Percentiles rank a stretch among this genome's conserved stretches.
These are phyloP conservation scores for Helicolenus hilgendorfi DNA, from an alignment of 2,797 vertebrate genomes.

Conservation along the genomic window DNA sequence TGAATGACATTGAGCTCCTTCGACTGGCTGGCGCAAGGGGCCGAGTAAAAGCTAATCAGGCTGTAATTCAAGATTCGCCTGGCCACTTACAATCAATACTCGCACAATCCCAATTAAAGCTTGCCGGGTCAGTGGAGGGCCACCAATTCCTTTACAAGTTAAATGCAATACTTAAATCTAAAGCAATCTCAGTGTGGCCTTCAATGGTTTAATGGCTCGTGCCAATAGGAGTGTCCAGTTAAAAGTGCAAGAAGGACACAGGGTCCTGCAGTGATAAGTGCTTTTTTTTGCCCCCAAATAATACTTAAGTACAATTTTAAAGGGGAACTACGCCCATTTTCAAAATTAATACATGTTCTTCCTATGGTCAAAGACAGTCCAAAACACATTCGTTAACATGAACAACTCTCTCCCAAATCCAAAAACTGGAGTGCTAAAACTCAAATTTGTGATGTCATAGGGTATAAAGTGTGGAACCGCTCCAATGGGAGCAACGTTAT, in stretches of 20 bases:
- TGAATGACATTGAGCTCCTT: conserved; percentile 86
- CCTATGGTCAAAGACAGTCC: rapidly evolving
- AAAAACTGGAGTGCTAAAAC: too few relatives aligned
- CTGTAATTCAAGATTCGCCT: conserved; percentile 87
- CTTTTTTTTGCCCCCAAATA: neutral
- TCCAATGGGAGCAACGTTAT: too few relatives aligned
- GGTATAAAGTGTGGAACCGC: too few relatives aligned
- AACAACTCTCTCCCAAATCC: too few relatives aligned
- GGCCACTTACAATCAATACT: conserved; percentile 90
- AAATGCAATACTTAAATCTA: conserved; percentile 91
- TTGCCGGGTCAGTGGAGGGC: conserved; percentile 88
- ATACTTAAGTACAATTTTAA: neutral
- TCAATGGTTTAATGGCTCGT: conserved; percentile 87
- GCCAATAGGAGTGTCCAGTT: conserved; percentile 81
- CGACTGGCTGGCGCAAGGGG: conserved; percentile 69
- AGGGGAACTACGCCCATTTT: neutral
- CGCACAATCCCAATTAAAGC: conserved; percentile 91
- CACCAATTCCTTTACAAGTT: conserved; percentile 91
- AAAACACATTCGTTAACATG: too few relatives aligned
- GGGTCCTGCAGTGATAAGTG: conserved; percentile 51
- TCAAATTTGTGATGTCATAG: too few relatives aligned
- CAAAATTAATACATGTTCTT: too few relatives aligned
- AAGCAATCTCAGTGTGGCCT: conserved; percentile 88
- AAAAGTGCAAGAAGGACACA: conserved; percentile 76
- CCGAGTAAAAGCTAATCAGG: conserved; percentile 89